Conservation (phyloP, 2,888 invertebrate species). For the Sminthurinus aureus region DNA sequence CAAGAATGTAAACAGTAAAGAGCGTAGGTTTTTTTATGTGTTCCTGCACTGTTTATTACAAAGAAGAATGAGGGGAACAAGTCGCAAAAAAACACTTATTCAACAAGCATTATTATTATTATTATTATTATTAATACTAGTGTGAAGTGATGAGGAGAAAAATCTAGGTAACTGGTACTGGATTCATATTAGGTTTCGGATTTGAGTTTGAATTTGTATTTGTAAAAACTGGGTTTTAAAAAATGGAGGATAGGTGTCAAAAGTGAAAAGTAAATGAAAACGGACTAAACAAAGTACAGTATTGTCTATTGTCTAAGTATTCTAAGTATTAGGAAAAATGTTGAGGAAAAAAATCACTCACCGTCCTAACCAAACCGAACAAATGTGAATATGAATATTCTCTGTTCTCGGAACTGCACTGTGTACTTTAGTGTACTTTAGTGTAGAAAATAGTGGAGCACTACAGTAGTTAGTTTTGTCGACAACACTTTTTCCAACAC, state of each 20-base stretch:
- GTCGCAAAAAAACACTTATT: not conserved
- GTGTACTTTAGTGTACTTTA: no score
- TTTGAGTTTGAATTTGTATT: not conserved
- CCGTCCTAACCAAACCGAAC: not conserved
- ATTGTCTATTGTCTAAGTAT: no score
- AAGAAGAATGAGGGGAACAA: slow-evolving; percentile 1
- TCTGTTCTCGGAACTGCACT: not conserved
- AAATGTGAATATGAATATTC: not conserved
- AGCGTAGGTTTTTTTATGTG: slow-evolving; percentile 12
- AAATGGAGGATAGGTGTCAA: no score
- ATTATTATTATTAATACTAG: not conserved
- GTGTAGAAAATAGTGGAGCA: not conserved
- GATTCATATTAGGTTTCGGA: not conserved
- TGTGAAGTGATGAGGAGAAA: not conserved
- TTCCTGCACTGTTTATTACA: not conserved
- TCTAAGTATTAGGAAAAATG: not conserved
- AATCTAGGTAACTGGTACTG: not conserved
- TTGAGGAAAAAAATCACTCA: not conserved
- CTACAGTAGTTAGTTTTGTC: no score
- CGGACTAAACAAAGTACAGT: no score
- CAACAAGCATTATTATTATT: not conserved
- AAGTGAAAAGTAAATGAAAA: no score
- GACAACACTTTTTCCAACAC: no score
- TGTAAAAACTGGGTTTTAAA: not conserved
- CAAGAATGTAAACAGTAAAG: not conserved